phyloP scores from a whole-genome alignment of 2,113 vertebrate species.

The Clarias gariepinus region DNA sequence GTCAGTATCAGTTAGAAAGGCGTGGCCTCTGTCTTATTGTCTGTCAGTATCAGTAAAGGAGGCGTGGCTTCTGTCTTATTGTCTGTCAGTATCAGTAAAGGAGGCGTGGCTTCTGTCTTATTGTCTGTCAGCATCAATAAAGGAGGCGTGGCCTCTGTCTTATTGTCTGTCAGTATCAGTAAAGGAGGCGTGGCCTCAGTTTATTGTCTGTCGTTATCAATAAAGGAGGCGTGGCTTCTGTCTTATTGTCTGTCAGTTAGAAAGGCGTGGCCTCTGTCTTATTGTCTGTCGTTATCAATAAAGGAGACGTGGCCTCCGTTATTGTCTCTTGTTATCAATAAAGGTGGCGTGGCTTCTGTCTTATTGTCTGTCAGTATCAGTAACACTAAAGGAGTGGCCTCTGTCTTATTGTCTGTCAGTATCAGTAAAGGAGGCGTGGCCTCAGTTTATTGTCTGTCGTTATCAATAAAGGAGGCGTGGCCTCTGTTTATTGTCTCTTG shows the following conservation, averaged over 20 bases:
- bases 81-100: not conserved
- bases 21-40: not conserved
- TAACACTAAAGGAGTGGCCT: no score
- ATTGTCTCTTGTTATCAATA: no score
- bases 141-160: not conserved
- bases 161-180: not conserved
- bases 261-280: no score
- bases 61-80: not conserved
- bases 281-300: no score
- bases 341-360: no score
- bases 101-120: not conserved
- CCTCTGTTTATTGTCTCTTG: not conserved
- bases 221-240: not conserved
- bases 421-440: no score
- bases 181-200: not conserved
- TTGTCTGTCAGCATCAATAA: not conserved
- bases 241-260: no score
- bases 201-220: not conserved
- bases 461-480: not conserved
- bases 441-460: not conserved
- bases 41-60: not conserved
- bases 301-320: no score
- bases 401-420: no score
- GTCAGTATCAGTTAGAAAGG: not conserved
- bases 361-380: no score